Evolutionary conservation across 1,140 invertebrate genomes (phyloP).

Genomic region (Tetranychus urticae): DNA sequence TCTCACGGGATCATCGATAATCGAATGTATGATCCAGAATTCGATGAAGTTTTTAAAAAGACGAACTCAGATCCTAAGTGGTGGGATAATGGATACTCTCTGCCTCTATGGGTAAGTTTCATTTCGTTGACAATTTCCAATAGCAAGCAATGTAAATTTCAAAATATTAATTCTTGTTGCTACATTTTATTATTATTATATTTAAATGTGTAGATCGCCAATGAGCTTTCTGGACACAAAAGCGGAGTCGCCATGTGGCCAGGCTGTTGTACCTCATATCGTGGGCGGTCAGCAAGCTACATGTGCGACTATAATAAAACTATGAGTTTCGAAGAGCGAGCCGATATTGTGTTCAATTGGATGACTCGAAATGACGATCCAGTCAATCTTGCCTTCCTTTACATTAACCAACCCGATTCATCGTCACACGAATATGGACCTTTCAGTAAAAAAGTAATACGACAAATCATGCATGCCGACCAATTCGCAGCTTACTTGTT

Average conservation of each 20-base stretch:
- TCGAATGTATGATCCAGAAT: slow-evolving; percentile 14
- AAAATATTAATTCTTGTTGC: not conserved
- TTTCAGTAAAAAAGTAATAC: slow-evolving; percentile 1
- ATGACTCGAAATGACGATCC: slow-evolving; percentile 7
- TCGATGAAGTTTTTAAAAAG: slow-evolving; percentile 7
- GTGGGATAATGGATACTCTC: slow-evolving; percentile 11
- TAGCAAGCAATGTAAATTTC: not conserved
- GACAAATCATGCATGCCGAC: slow-evolving; percentile 8
- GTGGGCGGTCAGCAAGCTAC: not conserved
- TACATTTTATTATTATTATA: not conserved
- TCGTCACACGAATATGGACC: slow-evolving; percentile 10
- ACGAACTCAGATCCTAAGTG: slow-evolving; percentile 8
- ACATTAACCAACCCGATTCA: slow-evolving; percentile 12
- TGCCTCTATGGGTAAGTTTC: slow-evolving; percentile 2
- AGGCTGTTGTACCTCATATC: not conserved
- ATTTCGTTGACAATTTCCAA: not conserved
- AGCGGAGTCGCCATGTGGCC: not conserved
- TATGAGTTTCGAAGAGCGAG: slow-evolving; percentile 2
- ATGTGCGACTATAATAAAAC: slow-evolving; percentile 2
- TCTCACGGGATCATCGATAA: slow-evolving; percentile 24
- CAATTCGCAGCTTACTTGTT: slow-evolving; percentile 14
- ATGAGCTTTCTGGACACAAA: not conserved
- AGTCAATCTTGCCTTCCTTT: slow-evolving; percentile 11
- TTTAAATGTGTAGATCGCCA: not conserved
- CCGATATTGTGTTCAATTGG: slow-evolving; percentile 10